Evolutionary conservation across 2,113 vertebrate genomes (phyloP).

Genomic region (Corvus moneduloides): DNA sequence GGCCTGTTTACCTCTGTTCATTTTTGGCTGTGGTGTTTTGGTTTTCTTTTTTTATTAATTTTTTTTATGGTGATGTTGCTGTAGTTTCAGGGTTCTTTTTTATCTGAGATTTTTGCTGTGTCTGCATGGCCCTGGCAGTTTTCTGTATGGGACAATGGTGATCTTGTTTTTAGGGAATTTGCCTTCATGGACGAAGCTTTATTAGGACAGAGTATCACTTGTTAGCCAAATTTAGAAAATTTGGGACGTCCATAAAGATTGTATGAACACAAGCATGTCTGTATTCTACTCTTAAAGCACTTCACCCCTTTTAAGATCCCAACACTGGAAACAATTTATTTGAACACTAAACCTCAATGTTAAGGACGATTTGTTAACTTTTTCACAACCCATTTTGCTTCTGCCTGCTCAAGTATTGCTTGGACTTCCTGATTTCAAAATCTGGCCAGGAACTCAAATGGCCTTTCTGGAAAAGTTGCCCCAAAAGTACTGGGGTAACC

Average conservation of each 20-base stretch:
- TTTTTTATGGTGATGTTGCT: not conserved
- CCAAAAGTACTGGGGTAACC: not conserved
- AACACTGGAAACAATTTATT: not conserved
- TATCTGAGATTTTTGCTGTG: not conserved
- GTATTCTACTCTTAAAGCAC: not conserved
- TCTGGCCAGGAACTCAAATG: not conserved
- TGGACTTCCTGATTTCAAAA: conserved; percentile 34
- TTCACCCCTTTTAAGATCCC: not conserved
- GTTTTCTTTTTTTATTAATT: not conserved
- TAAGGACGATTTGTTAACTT: not conserved
- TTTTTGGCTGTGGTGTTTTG: not conserved
- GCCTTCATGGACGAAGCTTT: not conserved
- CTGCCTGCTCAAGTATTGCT: not conserved
- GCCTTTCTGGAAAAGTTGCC: not conserved
- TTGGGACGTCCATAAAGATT: not conserved
- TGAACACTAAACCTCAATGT: not conserved
- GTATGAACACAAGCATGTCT: rapidly evolving
- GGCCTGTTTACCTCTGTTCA: rapidly evolving
- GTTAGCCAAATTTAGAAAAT: not conserved
- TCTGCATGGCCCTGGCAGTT: no score
- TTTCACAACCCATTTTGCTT: not conserved
- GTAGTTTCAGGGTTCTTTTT: not conserved
- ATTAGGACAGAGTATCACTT: not conserved
- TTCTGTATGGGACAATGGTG: not conserved
- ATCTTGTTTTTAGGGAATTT: not conserved